These are phyloP conservation scores for Rhabdomys pumilio DNA, from an alignment of 2,797 vertebrate genomes.

Conservation along the genomic window DNA sequence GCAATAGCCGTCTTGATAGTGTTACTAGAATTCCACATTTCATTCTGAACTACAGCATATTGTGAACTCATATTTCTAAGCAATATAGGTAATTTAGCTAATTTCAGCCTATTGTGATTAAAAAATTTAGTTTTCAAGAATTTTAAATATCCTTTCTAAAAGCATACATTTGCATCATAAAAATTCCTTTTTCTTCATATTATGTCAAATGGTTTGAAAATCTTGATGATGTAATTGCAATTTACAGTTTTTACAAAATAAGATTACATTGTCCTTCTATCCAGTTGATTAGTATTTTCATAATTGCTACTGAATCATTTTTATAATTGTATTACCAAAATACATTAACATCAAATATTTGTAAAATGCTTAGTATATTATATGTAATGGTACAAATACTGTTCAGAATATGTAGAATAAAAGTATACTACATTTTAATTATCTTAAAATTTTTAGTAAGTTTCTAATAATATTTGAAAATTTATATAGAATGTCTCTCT, in stretches of 20 bases:
- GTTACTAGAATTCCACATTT: constrained; percentile 39
- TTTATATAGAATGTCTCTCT: background rate
- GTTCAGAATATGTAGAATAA: background rate
- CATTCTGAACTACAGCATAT: background rate
- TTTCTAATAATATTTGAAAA: constrained; percentile 4
- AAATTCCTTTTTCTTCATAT: constrained; percentile 22
- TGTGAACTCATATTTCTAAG: constrained; percentile 26
- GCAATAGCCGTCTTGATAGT: background rate
- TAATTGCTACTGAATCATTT: constrained; percentile 29
- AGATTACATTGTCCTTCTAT: background rate
- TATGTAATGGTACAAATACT: background rate
- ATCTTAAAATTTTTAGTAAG: constrained; percentile 40
- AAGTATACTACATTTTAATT: constrained; percentile 41
- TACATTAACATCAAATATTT: background rate
- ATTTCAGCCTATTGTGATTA: constrained; percentile 38
- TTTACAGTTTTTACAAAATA: constrained; percentile 12
- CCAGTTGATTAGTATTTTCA: background rate
- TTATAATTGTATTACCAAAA: constrained; percentile 5
- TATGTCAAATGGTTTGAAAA: background rate
- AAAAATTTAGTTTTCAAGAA: constrained; percentile 41
- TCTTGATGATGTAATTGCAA: constrained; percentile 15
- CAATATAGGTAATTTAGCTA: background rate
- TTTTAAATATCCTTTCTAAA: constrained; percentile 15
- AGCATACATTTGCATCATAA: background rate
- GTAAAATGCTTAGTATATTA: background rate